Conservation (phyloP, 2,113 vertebrate genomes). For the Manacus vitellinus region DNA sequence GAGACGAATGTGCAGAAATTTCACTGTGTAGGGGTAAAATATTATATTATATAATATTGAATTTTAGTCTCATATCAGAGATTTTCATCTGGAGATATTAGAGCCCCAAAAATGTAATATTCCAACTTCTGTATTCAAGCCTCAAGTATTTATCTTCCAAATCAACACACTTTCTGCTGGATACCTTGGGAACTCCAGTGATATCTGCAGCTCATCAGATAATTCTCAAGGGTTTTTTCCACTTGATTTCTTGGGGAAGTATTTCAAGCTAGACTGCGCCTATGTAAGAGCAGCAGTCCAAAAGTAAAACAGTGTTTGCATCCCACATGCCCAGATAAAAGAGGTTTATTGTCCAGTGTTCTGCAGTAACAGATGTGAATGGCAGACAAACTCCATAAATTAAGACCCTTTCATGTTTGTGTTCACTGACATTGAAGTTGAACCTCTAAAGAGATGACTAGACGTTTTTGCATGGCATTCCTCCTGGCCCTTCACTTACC, state of each 20-base stretch:
- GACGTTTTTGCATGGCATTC: neutral
- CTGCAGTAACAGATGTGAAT: neutral
- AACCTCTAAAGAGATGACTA: neutral
- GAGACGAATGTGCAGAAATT: slow-evolving; percentile 16
- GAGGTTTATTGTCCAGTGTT: neutral
- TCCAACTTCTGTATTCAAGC: neutral
- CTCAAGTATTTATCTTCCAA: slow-evolving; percentile 28
- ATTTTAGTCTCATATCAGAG: slow-evolving; percentile 16
- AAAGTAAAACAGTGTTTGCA: neutral
- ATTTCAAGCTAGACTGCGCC: neutral
- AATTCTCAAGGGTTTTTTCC: neutral
- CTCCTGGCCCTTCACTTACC: neutral
- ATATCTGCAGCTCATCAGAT: slow-evolving; percentile 25
- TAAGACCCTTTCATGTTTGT: neutral
- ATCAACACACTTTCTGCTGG: slow-evolving; percentile 3
- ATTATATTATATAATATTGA: neutral
- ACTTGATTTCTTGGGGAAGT: neutral
- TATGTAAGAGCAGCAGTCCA: neutral
- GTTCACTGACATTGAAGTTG: neutral
- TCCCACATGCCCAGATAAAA: neutral
- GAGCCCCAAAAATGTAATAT: slow-evolving; percentile 23
- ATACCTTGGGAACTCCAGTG: neutral
- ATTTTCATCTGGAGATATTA: slow-evolving; percentile 37
- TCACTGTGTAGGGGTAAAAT: slow-evolving; percentile 9
- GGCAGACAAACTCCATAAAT: neutral